These are phyloP conservation scores for Xenus cinereus DNA, from an alignment of 2,113 vertebrate genomes.

Conservation along the genomic window DNA sequence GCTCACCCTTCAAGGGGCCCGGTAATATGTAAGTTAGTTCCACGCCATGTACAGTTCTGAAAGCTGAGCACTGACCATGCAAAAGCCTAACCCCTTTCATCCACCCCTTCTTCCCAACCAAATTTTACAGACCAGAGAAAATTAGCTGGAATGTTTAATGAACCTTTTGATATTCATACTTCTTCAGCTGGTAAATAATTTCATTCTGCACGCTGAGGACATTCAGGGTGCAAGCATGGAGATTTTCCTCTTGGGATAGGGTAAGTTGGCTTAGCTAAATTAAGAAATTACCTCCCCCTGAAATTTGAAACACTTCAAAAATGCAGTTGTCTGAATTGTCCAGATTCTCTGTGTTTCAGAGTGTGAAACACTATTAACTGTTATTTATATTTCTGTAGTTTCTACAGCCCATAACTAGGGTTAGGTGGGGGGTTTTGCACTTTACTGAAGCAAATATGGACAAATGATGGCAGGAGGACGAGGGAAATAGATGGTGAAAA, in stretches of 20 bases:
- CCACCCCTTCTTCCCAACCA: not conserved
- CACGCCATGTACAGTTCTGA: not conserved
- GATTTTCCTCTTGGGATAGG: not conserved
- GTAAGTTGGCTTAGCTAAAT: slow-evolving; percentile 10
- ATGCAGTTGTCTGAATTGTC: not conserved
- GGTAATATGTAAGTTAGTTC: not conserved
- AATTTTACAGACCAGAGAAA: slow-evolving; percentile 30
- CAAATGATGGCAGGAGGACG: not conserved
- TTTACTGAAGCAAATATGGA: not conserved
- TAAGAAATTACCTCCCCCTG: slow-evolving; percentile 13
- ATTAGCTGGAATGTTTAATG: slow-evolving; percentile 43
- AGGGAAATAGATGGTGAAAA: not conserved
- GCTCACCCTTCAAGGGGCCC: not conserved
- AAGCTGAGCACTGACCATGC: not conserved
- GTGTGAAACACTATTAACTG: not conserved
- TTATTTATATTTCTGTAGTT: not conserved
- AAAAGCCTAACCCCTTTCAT: not conserved
- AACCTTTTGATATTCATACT: slow-evolving; percentile 48
- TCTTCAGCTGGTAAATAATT: slow-evolving; percentile 12
- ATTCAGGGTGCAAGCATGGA: not conserved
- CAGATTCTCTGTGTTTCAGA: not conserved
- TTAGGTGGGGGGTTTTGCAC: not conserved
- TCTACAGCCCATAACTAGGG: not conserved
- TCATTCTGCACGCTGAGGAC: slow-evolving; percentile 20
- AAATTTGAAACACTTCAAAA: not conserved